Conservation (phyloP, 2,113 vertebrate species). For the Aldabrachelys gigantea region DNA sequence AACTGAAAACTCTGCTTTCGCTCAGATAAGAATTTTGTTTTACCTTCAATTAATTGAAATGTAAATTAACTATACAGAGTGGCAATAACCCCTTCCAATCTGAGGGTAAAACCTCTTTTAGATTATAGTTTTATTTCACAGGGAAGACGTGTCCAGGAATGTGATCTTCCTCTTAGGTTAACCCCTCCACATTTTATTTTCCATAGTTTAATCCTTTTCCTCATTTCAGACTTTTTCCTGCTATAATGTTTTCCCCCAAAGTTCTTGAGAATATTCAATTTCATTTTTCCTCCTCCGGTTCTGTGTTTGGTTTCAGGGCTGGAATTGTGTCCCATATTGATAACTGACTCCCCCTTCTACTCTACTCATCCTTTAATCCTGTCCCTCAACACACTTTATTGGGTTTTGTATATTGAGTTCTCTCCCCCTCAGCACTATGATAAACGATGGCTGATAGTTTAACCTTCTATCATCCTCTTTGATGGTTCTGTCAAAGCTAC, state of each 20-base stretch:
- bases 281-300: background rate
- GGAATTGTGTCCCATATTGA: background rate
- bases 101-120: background rate
- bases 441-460: background rate
- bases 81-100: background rate
- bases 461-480: background rate
- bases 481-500: background rate
- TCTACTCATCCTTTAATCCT: background rate
- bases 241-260: background rate
- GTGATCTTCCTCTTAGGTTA: background rate
- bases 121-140: background rate
- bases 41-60: background rate
- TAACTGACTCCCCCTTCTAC: constrained; percentile 8
- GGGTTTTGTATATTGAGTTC: background rate
- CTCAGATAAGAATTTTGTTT: background rate
- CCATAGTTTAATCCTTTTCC: constrained; percentile 12
- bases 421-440: background rate
- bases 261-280: background rate
- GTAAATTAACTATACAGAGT: background rate
- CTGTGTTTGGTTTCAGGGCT: background rate
- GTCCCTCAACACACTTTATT: constrained; percentile 15
- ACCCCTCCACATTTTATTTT: background rate
- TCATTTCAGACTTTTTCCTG: background rate
- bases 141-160: background rate
- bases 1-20: background rate